Base-by-base conservation (phyloP, 92 coral and sea anemone species). In the Epizoanthus rinbou region DNA sequence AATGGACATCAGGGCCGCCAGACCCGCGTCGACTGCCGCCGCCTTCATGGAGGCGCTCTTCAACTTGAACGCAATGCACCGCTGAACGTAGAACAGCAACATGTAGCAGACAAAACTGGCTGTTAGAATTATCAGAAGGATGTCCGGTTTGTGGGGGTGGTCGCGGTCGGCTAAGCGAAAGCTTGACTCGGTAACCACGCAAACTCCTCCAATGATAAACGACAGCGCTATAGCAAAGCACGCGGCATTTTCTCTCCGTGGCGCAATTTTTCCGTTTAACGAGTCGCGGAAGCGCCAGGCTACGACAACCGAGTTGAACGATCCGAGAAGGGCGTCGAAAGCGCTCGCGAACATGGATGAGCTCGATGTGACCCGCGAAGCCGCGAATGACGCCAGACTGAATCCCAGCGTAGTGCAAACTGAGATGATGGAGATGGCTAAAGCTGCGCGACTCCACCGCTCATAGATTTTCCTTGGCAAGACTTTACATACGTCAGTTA, bases 281-380 rank as follows among this genome's bases (percentile, higher is more conserved):
- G 71, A 72, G 78, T 93, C 97, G 24, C 94, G 83, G 62, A 93
- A 93, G 71, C 97, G 85, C 97, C 97, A 93, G 4, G 97, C 97
- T 16, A 93, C 94, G 63, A 90, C 85, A 0, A 91, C 6, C 23
- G 94, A 91, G 83, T 91, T 88, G 24, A 93, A 69, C 22, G 94
- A 79, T 0, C 97, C 97, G 2, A 93, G 89, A 33, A 89, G 18
- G 17, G 93, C 94, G 82, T 93, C 97, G 35, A 93, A 87, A 33
- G 97, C 97, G 50, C 92, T 93, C 52, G 94, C 94, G 63, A 93
- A 91, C 57, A 91, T 88, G 1, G 97, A 93, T 8, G 97, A 93
- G 43, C 97, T 93, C 53, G 88, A 92, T 2, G 97, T 93, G 17
- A 83, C 87, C 1, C 65, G 79, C 0, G 93, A 91, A 0, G 89